A percentile compares a stretch with the other conserved stretches of the same genome.
Evolutionary conservation across 2,113 vertebrate species (phyloP).

Genomic region (Paedocypris sp.): DNA sequence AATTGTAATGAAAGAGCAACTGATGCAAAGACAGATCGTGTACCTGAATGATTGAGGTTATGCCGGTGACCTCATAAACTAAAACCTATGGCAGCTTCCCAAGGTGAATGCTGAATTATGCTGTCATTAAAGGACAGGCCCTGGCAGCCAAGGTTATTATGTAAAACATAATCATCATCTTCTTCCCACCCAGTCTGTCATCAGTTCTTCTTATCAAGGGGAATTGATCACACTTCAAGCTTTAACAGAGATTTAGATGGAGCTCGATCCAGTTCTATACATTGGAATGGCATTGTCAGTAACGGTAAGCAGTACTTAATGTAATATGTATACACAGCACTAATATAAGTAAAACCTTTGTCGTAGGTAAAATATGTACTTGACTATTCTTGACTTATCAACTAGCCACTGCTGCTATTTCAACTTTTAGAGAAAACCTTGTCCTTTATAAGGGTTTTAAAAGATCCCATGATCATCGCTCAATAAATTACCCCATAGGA

Average conservation of each 20-base stretch:
- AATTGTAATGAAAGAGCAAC: conserved; percentile 51
- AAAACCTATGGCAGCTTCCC: conserved; percentile 66
- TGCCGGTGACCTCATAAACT: conserved; percentile 66
- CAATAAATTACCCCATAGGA: conserved; percentile 4
- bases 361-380: no score
- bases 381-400: no score
- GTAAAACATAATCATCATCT: conserved; percentile 68
- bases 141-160: conserved; percentile 71
- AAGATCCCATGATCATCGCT: not conserved
- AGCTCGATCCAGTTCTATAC: no score
- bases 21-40: conserved; percentile 59
- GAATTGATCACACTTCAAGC: conserved; percentile 65
- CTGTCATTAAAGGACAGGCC: conserved; percentile 68
- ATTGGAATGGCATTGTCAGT: no score
- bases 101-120: conserved; percentile 74
- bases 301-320: no score
- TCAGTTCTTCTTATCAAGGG: conserved; percentile 60
- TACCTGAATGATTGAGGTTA: conserved; percentile 74
- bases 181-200: conserved; percentile 57
- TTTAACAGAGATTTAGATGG: conserved; percentile 45
- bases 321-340: no score
- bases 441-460: no score
- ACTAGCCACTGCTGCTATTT: no score
- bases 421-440: no score
- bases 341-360: no score